These are phyloP conservation scores for Cerastoderma edule DNA, from an alignment of 2,888 invertebrate genomes.

Conservation along the genomic window DNA sequence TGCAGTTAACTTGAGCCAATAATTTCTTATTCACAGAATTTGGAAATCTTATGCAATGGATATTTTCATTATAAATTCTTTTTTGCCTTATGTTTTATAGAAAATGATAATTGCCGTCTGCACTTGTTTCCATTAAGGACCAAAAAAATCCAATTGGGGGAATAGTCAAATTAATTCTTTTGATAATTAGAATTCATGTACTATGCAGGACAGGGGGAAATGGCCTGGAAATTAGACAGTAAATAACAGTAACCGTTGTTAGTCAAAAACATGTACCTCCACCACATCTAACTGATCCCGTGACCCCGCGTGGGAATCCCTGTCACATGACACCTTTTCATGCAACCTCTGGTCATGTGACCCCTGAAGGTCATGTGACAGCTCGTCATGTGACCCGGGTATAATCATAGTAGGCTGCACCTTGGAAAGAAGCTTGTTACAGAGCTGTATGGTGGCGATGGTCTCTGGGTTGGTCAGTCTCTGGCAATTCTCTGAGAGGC, in stretches of 20 bases:
- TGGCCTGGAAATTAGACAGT: too few relatives aligned
- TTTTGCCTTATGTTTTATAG: too few relatives aligned
- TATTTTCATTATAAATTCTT: too few relatives aligned
- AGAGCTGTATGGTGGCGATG: conserved; percentile 88
- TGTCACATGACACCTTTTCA: conserved; percentile 59
- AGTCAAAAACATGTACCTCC: conserved; percentile 47
- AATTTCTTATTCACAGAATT: too few relatives aligned
- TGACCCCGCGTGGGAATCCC: conserved; percentile 46
- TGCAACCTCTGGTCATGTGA: conserved; percentile 26
- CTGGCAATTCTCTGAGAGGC: conserved; percentile 87
- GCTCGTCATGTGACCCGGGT: conserved; percentile 55
- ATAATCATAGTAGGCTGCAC: conserved; percentile 87
- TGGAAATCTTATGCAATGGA: too few relatives aligned
- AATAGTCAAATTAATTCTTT: too few relatives aligned
- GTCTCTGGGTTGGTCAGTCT: conserved; percentile 87
- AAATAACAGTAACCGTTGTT: neutral
- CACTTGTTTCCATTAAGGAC: too few relatives aligned
- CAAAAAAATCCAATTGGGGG: too few relatives aligned
- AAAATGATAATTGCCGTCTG: too few relatives aligned
- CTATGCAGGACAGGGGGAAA: too few relatives aligned
- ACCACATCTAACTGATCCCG: conserved; percentile 36
- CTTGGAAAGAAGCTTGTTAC: conserved; percentile 90
- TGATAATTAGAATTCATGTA: too few relatives aligned
- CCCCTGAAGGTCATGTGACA: conserved; percentile 51
- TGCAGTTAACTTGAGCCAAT: too few relatives aligned